Percentiles rank a stretch among this genome's conserved stretches.
phyloP scores from a whole-genome alignment of 2,113 vertebrate genomes.

The Podocnemis expansa region DNA sequence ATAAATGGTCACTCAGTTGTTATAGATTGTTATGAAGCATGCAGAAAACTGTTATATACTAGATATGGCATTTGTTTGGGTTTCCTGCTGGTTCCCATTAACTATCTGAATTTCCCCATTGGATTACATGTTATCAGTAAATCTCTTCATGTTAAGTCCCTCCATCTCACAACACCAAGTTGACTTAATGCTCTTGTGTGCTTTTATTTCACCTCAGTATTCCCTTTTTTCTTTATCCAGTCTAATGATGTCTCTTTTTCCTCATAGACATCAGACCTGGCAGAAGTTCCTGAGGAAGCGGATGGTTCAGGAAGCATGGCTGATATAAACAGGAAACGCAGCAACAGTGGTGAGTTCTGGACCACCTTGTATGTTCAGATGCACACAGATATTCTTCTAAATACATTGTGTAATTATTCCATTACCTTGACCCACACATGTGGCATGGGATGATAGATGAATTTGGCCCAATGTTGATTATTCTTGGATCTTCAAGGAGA shows the following conservation, averaged over 20 bases:
- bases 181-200: not conserved
- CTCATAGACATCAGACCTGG: constrained; percentile 88
- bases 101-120: not conserved
- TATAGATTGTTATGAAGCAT: not conserved
- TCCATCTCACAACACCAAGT: not conserved
- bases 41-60: not conserved
- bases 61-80: not conserved
- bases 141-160: not conserved
- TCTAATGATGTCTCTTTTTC: constrained; percentile 24
- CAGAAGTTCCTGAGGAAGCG: constrained; percentile 90
- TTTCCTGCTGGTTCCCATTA: not conserved
- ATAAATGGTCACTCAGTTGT: not conserved
- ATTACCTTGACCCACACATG: not conserved
- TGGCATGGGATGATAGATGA: not conserved
- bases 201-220: rapidly evolving
- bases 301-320: constrained; percentile 79
- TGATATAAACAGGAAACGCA: constrained; percentile 85
- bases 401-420: not conserved
- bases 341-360: constrained; percentile 87
- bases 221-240: not conserved
- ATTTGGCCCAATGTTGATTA: not conserved
- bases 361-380: not conserved
- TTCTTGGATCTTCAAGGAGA: not conserved
- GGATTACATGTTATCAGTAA: not conserved
- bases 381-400: not conserved